These are phyloP conservation scores for Tylochromis polylepis DNA, from an alignment of 2,113 vertebrate genomes.

Conservation along the genomic window DNA sequence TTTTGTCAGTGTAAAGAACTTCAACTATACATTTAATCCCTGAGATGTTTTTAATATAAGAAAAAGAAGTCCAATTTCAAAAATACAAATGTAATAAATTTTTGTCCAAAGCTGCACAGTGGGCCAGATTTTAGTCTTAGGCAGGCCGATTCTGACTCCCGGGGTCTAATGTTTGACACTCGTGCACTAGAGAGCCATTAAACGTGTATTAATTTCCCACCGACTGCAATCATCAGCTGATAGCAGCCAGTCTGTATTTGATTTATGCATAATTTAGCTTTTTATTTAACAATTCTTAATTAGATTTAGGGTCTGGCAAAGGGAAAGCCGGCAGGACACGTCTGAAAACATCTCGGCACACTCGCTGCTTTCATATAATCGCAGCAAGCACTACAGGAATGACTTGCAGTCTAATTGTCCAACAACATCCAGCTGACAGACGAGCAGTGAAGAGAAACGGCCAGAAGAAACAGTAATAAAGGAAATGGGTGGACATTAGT, in stretches of 20 bases:
- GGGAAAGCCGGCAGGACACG: background rate
- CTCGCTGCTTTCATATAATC: background rate
- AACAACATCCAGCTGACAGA: background rate
- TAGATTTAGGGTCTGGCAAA: background rate
- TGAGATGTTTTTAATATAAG: background rate
- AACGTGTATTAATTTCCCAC: background rate
- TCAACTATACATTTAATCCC: fast-evolving
- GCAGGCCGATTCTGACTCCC: background rate
- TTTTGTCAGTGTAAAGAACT: background rate
- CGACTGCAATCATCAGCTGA: background rate
- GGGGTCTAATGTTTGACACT: background rate
- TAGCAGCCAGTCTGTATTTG: background rate
- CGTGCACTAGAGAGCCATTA: background rate
- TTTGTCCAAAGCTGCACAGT: no score
- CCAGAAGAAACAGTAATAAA: background rate
- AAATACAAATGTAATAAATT: background rate
- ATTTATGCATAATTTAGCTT: background rate
- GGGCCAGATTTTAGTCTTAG: background rate
- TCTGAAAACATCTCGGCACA: background rate
- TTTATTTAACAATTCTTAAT: background rate
- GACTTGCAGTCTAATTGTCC: background rate
- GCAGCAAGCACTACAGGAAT: background rate
- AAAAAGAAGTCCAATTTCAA: background rate
- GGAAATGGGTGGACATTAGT: background rate
- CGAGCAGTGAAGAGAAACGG: background rate